Evolutionary conservation across 1,140 invertebrate genomes (phyloP), one percentile per base, ranked within the genome.

Genomic region (Leptopilina clavipes): DNA sequence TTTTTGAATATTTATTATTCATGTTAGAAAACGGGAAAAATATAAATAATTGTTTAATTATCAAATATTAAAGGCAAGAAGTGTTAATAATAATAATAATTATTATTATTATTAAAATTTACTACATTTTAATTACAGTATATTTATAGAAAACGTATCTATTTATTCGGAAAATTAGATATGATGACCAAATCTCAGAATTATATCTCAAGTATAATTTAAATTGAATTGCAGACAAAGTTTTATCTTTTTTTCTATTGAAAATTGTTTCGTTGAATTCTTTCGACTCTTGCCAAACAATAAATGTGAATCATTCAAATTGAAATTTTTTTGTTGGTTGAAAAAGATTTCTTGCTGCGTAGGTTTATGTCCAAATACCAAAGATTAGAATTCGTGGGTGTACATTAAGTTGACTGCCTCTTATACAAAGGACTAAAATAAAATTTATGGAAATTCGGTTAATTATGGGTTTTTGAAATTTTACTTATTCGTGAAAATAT

Each of bases 231-330:
- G 5, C 11, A 45, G 14, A 45, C 14, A 12, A 45, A 45, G 14
- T 17, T 52, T 31, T 17, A 17, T 8, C n/a, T 48, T 48, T 12
- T 52, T 52, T 17, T 52, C n/a, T 45, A 45, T n/a, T 52, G 9
- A 40, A 40, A 40, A 40, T 52, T 17, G 6, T n/a, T 52, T 45
- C 14, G 44, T 14, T 45, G 12, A 45, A 17, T 52, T 52, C 48
- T 52, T 31, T 31, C 11, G 2, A 2, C 11, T 14, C n/a, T 65
- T 31, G 3, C 6, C 19, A 3, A 25, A 65, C 0, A 37, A 14
- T 65, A 31, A 37, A n/a, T 40, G 8, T 65, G 59, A 65, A 65
- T n/a, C 59, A 65, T 65, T 65, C 3, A 22, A 37, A 31, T 31
- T 12, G 10, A 65, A 14, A 14, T 65, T 9, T n/a, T 65, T 14